These are phyloP conservation scores for Molossus alvarezi DNA, from an alignment of 2,797 vertebrate genomes.

Conservation along the genomic window DNA sequence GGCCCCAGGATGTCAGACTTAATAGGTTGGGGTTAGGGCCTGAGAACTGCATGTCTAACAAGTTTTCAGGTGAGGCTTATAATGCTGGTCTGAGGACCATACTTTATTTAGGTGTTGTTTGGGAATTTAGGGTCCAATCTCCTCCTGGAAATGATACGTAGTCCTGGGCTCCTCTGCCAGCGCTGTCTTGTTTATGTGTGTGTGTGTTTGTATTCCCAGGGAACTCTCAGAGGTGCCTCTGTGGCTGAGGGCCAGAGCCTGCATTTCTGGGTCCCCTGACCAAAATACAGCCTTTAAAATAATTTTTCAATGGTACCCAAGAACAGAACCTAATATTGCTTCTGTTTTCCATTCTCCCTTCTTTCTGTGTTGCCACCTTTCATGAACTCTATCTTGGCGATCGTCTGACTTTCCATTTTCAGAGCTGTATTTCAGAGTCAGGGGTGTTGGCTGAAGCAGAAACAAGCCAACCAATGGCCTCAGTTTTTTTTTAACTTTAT, in stretches of 20 bases:
- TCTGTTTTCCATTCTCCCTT: neutral
- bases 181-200: rapidly evolving
- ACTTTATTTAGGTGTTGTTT: slow-evolving; percentile 7
- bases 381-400: neutral
- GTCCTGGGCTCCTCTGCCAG: neutral
- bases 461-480: neutral
- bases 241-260: neutral
- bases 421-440: slow-evolving; percentile 3
- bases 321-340: neutral
- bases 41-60: neutral
- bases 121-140: neutral
- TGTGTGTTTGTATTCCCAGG: neutral
- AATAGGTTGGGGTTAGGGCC: neutral
- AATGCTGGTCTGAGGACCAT: neutral
- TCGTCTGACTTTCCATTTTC: neutral
- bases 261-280: neutral
- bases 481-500: neutral
- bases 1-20: neutral
- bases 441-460: neutral
- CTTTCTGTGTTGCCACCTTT: neutral
- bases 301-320: neutral
- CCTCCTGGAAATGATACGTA: neutral
- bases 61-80: neutral
- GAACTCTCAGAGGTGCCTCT: neutral
- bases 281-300: slow-evolving; percentile 9